A percentile compares a stretch with the other conserved stretches of the same genome.
These are phyloP conservation scores for Cottoperca gobio DNA, from an alignment of 2,797 vertebrate genomes.

Conservation along the genomic window DNA sequence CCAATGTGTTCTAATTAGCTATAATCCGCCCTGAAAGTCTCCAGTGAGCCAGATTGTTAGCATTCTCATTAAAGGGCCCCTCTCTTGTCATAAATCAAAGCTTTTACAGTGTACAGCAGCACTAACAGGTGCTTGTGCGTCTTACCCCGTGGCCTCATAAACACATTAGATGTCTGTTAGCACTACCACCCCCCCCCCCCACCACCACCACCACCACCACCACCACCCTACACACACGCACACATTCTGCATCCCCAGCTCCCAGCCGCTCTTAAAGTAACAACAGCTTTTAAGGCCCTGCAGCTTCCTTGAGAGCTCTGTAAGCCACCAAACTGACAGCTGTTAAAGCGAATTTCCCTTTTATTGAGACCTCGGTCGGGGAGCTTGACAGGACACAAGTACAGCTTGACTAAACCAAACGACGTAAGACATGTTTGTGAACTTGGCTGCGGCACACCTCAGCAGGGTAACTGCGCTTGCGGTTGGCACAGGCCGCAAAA, in stretches of 20 bases:
- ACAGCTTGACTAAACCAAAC: conserved; percentile 75
- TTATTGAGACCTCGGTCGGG: conserved; percentile 74
- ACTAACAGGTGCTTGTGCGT: conserved; percentile 74
- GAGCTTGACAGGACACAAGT: conserved; percentile 73
- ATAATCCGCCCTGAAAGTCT: conserved; percentile 83
- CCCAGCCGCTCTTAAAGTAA: conserved; percentile 71
- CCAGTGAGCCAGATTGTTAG: conserved; percentile 83
- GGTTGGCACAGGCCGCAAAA: conserved; percentile 47
- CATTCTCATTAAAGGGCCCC: conserved; percentile 82
- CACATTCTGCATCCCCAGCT: conserved; percentile 49
- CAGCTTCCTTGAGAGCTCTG: conserved; percentile 74
- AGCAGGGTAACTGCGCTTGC: conserved; percentile 51
- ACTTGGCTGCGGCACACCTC: conserved; percentile 71
- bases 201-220: not conserved
- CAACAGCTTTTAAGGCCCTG: conserved; percentile 71
- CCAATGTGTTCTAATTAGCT: conserved; percentile 85
- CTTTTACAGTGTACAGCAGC: conserved; percentile 75
- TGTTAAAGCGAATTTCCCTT: conserved; percentile 80
- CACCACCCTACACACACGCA: conserved; percentile 2
- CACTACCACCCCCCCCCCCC: conserved; percentile 10
- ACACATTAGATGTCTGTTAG: conserved; percentile 77
- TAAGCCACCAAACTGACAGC: conserved; percentile 80
- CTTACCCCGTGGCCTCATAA: conserved; percentile 75
- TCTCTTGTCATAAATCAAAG: conserved; percentile 84
- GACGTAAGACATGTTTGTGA: conserved; percentile 71